These are phyloP conservation scores for Adelosebastes latens DNA, from an alignment of 2,797 vertebrate species.

Conservation along the genomic window DNA sequence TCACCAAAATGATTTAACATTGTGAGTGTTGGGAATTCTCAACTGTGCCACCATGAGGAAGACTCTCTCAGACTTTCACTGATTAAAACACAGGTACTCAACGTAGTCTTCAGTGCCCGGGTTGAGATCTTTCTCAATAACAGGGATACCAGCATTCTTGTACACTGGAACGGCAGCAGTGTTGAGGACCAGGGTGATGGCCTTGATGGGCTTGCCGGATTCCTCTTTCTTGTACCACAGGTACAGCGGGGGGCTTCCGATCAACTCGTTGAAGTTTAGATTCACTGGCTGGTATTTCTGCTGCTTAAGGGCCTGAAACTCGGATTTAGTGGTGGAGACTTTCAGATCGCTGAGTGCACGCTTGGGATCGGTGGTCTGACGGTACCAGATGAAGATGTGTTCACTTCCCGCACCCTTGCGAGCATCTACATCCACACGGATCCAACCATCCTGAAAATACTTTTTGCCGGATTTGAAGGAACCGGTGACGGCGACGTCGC, in stretches of 20 bases:
- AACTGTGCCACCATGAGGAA: not conserved
- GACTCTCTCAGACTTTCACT: not conserved
- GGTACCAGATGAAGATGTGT: constrained; percentile 2
- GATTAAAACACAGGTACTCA: not conserved
- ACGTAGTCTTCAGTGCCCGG: not conserved
- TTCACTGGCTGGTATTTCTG: not conserved
- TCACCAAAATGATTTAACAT: not conserved
- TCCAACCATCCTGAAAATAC: not conserved
- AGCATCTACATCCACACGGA: constrained; percentile 4
- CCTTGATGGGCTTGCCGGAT: rapidly evolving
- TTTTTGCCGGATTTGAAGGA: not conserved
- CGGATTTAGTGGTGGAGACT: not conserved
- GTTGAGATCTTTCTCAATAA: not conserved
- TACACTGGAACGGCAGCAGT: not conserved
- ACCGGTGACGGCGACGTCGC: not conserved
- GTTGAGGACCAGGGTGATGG: not conserved
- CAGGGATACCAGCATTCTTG: not conserved
- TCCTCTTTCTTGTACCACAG: constrained; percentile 1
- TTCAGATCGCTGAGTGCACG: not conserved
- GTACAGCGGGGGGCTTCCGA: not conserved
- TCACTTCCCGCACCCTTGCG: not conserved
- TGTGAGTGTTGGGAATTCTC: not conserved
- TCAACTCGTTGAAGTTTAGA: not conserved
- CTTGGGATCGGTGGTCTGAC: not conserved
- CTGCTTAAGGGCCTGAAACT: not conserved